Evolutionary conservation across 2,797 vertebrate genomes (phyloP), one percentile per base, ranked within the genome.

Genomic region (Chromis chromis): DNA sequence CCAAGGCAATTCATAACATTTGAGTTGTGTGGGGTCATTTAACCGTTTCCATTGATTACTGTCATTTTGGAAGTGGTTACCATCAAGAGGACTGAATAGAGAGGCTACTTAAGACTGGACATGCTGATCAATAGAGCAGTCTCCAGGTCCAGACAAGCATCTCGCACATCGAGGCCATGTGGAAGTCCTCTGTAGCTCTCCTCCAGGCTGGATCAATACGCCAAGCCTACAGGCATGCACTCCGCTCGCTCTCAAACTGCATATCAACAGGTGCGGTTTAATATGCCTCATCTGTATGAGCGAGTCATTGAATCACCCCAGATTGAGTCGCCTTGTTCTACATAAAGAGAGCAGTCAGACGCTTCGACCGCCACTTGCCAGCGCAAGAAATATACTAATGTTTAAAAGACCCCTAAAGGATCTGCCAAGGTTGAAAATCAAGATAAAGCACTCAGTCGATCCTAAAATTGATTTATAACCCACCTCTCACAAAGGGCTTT

Each of bases 31-130:
- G 73, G 68, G 85, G 76, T 90, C 82, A 84, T 90, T 89, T 88
- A 82, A 83, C 86, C 82, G 78, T 92, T 89, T 84, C 82, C 88
- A 93, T 91, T 92, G 91, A 92, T 93, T 87, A 81, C 77, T 84
- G 79, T 89, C 85, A 81, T 89, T 92, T 91, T 79, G 75, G 78
- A 79, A 86, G 79, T 68, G 75, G 76, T 86, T 84, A 83, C 81
- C 72, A 42, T 87, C 84, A 68, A 76, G 74, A 72, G 77, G 36
- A 36, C 65, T 68, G 76, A 88, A 89, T 84, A 79, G 84, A 88
- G 86, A 65, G 74, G 86, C 88, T 87, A 86, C 86, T 86, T 87
- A 82, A 81, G 82, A 49, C 80, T 65, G 66, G 27, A 70, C 85
- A 60, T 27, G 78, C 60, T 71, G 91, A 93, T 94, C 93, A 85